A percentile compares a stretch with the other conserved stretches of the same genome.
Conservation (phyloP, 2,113 vertebrate genomes). For the Paradisaea rubra region DNA sequence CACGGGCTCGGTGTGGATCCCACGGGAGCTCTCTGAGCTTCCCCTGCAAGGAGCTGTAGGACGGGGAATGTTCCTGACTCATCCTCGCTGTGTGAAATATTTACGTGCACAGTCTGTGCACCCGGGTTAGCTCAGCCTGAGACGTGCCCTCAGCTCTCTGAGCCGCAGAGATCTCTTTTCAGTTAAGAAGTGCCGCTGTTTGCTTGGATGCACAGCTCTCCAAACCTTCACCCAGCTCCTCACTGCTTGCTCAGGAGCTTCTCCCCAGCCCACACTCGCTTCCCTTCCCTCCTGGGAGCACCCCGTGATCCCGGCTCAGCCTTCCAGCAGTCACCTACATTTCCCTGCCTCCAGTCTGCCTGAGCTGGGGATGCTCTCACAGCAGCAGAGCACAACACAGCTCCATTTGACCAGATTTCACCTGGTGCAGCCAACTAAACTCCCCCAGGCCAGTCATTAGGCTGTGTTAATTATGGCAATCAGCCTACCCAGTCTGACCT, state of each 20-base stretch:
- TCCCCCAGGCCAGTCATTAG: conserved; percentile 41
- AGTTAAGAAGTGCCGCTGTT: background rate
- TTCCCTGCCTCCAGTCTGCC: background rate
- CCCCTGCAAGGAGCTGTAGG: background rate
- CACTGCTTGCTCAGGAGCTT: fast-evolving
- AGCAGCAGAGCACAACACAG: background rate
- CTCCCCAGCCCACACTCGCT: background rate
- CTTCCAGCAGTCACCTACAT: background rate
- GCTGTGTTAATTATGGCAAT: conserved; percentile 62
- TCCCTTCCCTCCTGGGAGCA: fast-evolving
- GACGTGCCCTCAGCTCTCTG: background rate
- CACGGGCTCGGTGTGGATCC: fast-evolving
- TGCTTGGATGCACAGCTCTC: background rate
- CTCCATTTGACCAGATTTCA: background rate
- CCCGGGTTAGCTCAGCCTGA: background rate
- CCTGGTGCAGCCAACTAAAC: background rate
- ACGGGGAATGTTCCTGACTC: background rate
- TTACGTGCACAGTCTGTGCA: background rate
- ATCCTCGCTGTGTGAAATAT: background rate
- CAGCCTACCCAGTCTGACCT: conserved; percentile 56
- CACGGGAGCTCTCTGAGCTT: background rate
- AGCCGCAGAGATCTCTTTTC: background rate
- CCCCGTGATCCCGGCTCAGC: fast-evolving
- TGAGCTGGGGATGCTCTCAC: background rate
- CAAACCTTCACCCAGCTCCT: background rate